phyloP scores from a whole-genome alignment of 2,113 vertebrate genomes.

The Erinaceus europaeus region DNA sequence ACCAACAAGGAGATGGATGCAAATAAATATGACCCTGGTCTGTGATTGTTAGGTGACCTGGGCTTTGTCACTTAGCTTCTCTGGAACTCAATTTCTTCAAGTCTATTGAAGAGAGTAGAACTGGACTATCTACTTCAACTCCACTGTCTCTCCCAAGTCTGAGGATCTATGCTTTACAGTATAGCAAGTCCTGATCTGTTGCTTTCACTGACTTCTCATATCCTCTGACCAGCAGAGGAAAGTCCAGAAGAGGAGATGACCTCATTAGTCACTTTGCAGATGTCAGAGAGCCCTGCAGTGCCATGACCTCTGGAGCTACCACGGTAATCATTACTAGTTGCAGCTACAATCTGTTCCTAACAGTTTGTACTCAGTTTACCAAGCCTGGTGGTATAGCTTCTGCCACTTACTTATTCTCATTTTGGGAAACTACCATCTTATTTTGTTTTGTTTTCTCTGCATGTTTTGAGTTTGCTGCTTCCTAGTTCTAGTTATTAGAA shows the following conservation, averaged over 20 bases:
- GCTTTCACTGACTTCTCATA: not conserved
- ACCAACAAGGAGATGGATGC: not conserved
- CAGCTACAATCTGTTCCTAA: conserved; percentile 47
- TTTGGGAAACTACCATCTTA: conserved; percentile 48
- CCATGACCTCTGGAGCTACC: not conserved
- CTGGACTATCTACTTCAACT: not conserved
- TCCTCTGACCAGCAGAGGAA: not conserved
- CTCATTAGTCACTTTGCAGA: not conserved
- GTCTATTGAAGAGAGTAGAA: not conserved
- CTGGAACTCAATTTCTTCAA: conserved; percentile 15
- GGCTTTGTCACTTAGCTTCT: not conserved
- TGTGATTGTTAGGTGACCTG: not conserved
- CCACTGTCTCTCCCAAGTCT: not conserved
- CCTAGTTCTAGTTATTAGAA: conserved; percentile 79
- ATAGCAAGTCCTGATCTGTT: not conserved
- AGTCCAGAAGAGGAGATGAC: not conserved
- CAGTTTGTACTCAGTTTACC: conserved; percentile 7
- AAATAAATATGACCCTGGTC: not conserved
- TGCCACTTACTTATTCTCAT: conserved; percentile 56
- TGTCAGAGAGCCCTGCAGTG: not conserved
- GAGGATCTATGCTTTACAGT: not conserved
- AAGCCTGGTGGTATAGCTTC: not conserved
- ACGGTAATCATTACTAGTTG: not conserved
- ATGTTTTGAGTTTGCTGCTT: conserved; percentile 82
- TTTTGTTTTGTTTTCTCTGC: conserved; percentile 79